These are phyloP conservation scores for Apostichopus parvimensis DNA, from an alignment of 35 echinoderm and acorn worm species.

Conservation along the genomic window DNA sequence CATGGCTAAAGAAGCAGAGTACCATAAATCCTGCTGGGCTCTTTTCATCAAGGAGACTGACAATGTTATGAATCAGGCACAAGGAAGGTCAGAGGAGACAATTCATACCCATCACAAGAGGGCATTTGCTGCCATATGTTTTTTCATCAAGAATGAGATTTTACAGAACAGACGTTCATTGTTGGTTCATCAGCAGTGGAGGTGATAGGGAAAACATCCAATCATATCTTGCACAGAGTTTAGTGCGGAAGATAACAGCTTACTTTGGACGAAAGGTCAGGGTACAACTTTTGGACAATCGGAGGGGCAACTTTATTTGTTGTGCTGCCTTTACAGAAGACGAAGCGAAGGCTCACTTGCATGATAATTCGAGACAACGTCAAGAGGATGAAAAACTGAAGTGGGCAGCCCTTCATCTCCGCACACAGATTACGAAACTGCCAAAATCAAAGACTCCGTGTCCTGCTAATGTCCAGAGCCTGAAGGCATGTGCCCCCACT, in stretches of 20 bases:
- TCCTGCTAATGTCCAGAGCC: slow-evolving; percentile 68
- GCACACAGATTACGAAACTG: slow-evolving; percentile 53
- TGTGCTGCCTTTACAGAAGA: slow-evolving; percentile 52
- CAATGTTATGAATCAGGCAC: slow-evolving; percentile 4
- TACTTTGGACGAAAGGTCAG: slow-evolving; percentile 50
- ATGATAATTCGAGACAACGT: slow-evolving; percentile 1
- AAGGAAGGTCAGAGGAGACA: slow-evolving; percentile 4
- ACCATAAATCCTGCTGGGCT: slow-evolving; percentile 68
- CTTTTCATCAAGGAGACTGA: slow-evolving; percentile 59
- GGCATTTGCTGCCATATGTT: slow-evolving; percentile 33
- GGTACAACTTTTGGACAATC: slow-evolving; percentile 45
- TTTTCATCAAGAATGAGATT: slow-evolving; percentile 18
- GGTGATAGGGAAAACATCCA: slow-evolving; percentile 3
- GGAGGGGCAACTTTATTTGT: slow-evolving; percentile 73
- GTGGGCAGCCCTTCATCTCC: slow-evolving; percentile 73
- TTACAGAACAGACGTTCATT: not conserved
- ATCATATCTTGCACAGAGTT: slow-evolving; percentile 53
- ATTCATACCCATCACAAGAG: slow-evolving; percentile 48
- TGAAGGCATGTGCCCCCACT: slow-evolving; percentile 69
- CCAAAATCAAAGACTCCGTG: slow-evolving; percentile 75
- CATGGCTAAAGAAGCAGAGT: slow-evolving; percentile 73
- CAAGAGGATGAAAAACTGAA: slow-evolving; percentile 48
- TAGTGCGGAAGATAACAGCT: slow-evolving; percentile 63
- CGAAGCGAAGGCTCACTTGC: slow-evolving; percentile 43
- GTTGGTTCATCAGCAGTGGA: slow-evolving; percentile 17